A percentile compares a stretch with the other conserved stretches of the same genome.
phyloP scores from a whole-genome alignment of 2,113 vertebrate genomes.

The Zosterops borbonicus region DNA sequence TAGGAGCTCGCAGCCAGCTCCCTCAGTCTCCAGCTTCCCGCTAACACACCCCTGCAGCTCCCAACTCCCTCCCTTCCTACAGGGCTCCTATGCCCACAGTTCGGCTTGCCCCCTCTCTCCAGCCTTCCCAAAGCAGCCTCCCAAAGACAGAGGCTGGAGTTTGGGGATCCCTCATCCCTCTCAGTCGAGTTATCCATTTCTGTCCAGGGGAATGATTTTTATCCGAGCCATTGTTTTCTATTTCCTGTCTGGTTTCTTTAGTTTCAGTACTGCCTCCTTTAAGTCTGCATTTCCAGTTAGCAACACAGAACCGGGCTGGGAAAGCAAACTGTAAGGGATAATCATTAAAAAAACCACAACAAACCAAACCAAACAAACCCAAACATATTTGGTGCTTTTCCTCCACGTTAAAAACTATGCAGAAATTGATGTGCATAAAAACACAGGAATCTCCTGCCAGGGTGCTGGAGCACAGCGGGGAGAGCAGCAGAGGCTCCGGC shows the following conservation, averaged over 20 bases:
- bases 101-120: accelerated
- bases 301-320: background rate
- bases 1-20: accelerated
- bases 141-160: background rate
- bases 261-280: background rate
- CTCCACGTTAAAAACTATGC: background rate
- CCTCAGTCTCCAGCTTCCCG: background rate
- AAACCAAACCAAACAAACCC: background rate
- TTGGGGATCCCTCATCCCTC: background rate
- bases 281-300: background rate
- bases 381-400: background rate
- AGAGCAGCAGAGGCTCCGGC: background rate
- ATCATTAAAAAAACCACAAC: background rate
- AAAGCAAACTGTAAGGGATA: background rate
- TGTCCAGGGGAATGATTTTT: background rate
- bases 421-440: background rate
- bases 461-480: accelerated
- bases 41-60: background rate
- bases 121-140: background rate
- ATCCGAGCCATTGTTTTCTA: constrained; percentile 25
- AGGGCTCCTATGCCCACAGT: accelerated
- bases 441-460: accelerated
- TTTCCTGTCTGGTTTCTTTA: constrained; percentile 33
- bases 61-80: background rate
- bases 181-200: background rate